Evolutionary conservation across 2,888 invertebrate genomes (phyloP), one percentile per base, ranked within the genome.

Genomic region (Conus canariensis): DNA sequence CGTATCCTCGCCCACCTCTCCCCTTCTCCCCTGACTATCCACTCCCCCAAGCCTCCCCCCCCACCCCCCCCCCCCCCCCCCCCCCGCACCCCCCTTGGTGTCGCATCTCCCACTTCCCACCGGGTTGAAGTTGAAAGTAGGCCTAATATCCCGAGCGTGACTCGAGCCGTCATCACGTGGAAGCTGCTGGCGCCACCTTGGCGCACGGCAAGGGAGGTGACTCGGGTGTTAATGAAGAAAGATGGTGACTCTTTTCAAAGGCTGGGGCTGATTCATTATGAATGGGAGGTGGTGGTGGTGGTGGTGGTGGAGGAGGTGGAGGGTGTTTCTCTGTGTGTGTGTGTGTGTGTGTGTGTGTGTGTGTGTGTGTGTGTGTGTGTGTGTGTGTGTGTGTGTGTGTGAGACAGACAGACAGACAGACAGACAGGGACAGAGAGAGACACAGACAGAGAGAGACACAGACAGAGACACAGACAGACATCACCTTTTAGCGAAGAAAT

Each of bases 371-470:
- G 70, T 70, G 70, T 70, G 70, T 70, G 70, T 70, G 70, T 70
- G 70, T 70, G 70, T 70, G 70, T 70, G 70, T 70, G 70, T 70
- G 70, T 70, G 70, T 70, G 70, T 70, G 70, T 70, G 70, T 70
- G 70, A 64, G 16, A 64, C 6, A 64, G 12, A 64, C 60, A 7
- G 16, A 64, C 6, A 64, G 12, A 64, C 6, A 64, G 12, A 16
- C 7, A 64, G 12, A 16, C 7, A 64, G 12, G 2, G 1, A 16
- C 64, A 64, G 12, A 16, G 12, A 64, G 2, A 16, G 12, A 64
- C 60, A 64, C 0, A 64, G 12, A 64, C 60, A 64, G 30, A 64
- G 12, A 64, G 16, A 64, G 12, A 64, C 7, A 64, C 7, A 64
- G 12, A 64, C 64, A 64, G 3, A 64, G 12, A 16, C 64, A 64